These are phyloP conservation scores for Eurois occulta DNA, from an alignment of 2,888 invertebrate genomes.

Conservation along the genomic window DNA sequence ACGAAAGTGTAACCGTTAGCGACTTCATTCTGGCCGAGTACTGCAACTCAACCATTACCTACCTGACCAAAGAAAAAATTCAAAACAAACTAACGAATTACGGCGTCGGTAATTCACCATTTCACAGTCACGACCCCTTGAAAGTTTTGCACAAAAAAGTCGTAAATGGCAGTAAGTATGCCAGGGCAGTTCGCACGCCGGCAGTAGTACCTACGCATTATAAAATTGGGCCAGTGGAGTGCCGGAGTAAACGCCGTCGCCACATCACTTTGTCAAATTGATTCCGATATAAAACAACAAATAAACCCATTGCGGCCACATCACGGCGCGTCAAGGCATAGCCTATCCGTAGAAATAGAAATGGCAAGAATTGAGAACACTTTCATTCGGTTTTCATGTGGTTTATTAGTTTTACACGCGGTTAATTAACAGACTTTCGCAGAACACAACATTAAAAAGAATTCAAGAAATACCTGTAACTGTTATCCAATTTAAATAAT, in stretches of 20 bases:
- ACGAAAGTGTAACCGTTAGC: constrained; percentile 73
- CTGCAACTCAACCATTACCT: constrained; percentile 75
- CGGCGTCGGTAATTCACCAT: constrained; percentile 83
- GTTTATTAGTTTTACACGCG: constrained; percentile 26
- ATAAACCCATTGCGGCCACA: constrained; percentile 63
- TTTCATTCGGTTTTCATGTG: constrained; percentile 55
- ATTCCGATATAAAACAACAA: constrained; percentile 74
- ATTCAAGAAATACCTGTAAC: constrained; percentile 40
- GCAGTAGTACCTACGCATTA: constrained; percentile 73
- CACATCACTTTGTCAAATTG: constrained; percentile 81
- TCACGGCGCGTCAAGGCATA: constrained; percentile 54
- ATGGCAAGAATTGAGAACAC: constrained; percentile 62
- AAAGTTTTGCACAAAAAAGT: constrained; percentile 82
- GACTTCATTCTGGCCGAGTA: constrained; percentile 63
- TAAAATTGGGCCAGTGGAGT: constrained; percentile 82
- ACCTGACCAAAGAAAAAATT: constrained; percentile 73
- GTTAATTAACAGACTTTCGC: constrained; percentile 18
- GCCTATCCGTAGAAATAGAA: constrained; percentile 59
- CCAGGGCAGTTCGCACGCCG: constrained; percentile 86
- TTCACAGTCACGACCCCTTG: constrained; percentile 87
- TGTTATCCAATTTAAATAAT: constrained; percentile 62
- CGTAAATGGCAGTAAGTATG: constrained; percentile 81
- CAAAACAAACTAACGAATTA: constrained; percentile 82
- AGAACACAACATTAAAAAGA: constrained; percentile 32
- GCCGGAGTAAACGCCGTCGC: constrained; percentile 67